Base-by-base conservation (phyloP, 2,113 vertebrate genomes). In the Bubo blakistoni region DNA sequence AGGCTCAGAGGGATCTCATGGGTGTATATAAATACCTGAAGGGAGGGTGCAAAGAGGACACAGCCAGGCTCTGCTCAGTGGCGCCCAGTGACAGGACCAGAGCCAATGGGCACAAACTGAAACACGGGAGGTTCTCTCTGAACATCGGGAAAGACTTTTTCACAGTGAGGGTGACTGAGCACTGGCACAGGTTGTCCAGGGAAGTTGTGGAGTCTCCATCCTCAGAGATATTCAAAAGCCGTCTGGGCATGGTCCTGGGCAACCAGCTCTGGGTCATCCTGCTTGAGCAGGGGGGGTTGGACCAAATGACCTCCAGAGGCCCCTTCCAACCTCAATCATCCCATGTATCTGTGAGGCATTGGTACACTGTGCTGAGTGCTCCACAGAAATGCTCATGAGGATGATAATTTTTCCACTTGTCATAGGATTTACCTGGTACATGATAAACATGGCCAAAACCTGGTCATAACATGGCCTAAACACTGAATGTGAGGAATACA, bases 171-270 rank as follows among this genome's bases (percentile, higher is more conserved):
- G 24, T 70, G 38, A 36, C 36, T 0, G 1, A 91, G 16, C 36
- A 15, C 58, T 8, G 15, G 34, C 18, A 21, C 38, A 51, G 32
- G 18, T 16, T 88, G 10, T 32, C 11, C 47, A 49, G 73, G 4
- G 11, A 62, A 9, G 22, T 6, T 21, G 69, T 63, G 9, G 17
- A 44, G 3, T 30, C 24, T 94, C n/a, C 32, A 32, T 52, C 29
- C 57, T 49, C 47, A 16, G 20, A 40, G 42, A 71, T 66, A 26
- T 5, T 70, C 30, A n/a, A 9, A 62, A 77, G 34, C 9, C 1
- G 0, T 27, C 52, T 63, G 4, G 0, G 19, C 49, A 38, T 4
- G 13, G n/a, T 55, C 16, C 40, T 18, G 8, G 27, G 27, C 30
- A 49, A 21, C 20, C 10, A 16, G n/a, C 20, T 46, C 34, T 58